Conservation (phyloP, 2,888 invertebrate species). For the Leucophenga montana region DNA sequence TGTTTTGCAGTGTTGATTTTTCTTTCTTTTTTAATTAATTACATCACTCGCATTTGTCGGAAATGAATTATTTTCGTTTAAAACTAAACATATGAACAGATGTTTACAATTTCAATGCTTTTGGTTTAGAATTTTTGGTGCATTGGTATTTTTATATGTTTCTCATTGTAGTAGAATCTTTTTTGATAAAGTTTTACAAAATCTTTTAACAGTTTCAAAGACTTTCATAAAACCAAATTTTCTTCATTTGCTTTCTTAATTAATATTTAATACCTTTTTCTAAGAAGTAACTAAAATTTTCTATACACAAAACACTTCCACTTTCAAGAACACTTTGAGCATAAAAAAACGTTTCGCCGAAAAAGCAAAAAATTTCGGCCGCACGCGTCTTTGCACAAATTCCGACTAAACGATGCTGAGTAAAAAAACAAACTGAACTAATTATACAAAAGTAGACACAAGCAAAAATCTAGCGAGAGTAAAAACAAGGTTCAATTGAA, state of each 20-base stretch:
- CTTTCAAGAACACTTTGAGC: neutral
- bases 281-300: neutral
- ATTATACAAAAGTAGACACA: constrained; percentile 4
- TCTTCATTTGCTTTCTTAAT: too few species aligned
- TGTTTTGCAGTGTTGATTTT: constrained; percentile 32
- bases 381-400: constrained; percentile 56
- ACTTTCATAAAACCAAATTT: neutral
- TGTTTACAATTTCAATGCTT: too few species aligned
- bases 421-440: constrained; percentile 14
- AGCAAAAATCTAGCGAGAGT: neutral
- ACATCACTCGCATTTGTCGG: constrained; percentile 54
- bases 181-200: too few species aligned
- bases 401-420: constrained; percentile 50
- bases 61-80: constrained; percentile 38
- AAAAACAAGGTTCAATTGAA: neutral
- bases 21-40: constrained; percentile 42
- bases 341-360: too few species aligned
- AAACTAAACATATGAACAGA: constrained; percentile 13
- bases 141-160: neutral
- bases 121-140: too few species aligned
- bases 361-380: constrained; percentile 45
- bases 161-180: neutral
- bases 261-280: neutral
- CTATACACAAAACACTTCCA: neutral
- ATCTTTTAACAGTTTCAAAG: neutral